Conservation (phyloP, 2,113 vertebrate genomes). For the Bos taurus region DNA sequence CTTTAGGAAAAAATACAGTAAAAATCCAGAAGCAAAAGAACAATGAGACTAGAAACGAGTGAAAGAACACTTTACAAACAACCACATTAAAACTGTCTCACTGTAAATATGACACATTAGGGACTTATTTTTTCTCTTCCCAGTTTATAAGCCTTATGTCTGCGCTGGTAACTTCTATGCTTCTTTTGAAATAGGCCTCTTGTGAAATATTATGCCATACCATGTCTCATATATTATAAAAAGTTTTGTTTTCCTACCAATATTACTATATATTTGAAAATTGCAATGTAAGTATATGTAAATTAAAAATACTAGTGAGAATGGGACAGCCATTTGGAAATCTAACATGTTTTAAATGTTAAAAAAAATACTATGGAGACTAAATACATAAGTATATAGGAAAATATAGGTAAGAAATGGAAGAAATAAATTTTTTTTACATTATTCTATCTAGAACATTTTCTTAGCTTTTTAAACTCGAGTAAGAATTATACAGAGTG, state of each 20-base stretch:
- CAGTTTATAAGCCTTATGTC: neutral
- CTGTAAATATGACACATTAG: neutral
- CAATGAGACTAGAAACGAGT: neutral
- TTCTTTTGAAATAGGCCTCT: neutral
- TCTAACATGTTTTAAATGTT: neutral
- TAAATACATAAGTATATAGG: neutral
- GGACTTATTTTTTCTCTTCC: neutral
- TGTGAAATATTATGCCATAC: neutral
- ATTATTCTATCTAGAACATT: neutral
- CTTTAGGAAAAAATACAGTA: neutral
- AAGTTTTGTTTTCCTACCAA: neutral
- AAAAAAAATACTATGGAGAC: neutral
- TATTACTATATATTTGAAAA: neutral
- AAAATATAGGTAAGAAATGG: neutral
- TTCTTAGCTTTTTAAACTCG: neutral
- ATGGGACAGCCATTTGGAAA: neutral
- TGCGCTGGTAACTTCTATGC: neutral
- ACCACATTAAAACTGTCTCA: neutral
- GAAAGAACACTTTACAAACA: conserved; percentile 15
- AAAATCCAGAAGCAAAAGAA: neutral
- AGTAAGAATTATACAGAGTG: neutral
- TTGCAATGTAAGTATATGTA: neutral
- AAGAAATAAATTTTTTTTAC: neutral
- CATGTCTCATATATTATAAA: neutral
- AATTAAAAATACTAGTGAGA: neutral